phyloP scores from a whole-genome alignment of 1,140 invertebrate genomes.

The Patella vulgata region DNA sequence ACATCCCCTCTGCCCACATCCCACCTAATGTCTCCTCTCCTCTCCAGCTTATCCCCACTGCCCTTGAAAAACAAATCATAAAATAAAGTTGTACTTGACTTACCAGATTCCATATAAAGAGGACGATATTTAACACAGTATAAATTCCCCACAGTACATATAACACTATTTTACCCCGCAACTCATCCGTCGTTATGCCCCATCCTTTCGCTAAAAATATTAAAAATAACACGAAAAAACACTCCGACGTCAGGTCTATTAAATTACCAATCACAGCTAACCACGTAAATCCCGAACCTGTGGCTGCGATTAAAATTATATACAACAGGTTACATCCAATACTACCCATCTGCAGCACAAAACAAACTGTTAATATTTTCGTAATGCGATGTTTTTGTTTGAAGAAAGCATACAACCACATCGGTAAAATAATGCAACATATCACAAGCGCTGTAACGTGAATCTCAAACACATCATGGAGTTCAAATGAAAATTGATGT shows the following conservation, averaged over 20 bases:
- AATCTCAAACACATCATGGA: slow-evolving; percentile 87
- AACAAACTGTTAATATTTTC: slow-evolving; percentile 87
- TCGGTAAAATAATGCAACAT: slow-evolving; percentile 82
- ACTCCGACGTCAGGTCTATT: slow-evolving; percentile 90
- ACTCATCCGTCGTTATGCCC: slow-evolving; percentile 90
- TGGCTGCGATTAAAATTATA: slow-evolving; percentile 86
- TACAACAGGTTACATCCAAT: slow-evolving; percentile 89
- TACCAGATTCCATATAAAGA: slow-evolving; percentile 97
- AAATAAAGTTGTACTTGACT: slow-evolving; percentile 71
- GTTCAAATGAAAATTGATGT: slow-evolving; percentile 96
- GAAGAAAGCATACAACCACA: slow-evolving; percentile 89
- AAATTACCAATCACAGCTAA: slow-evolving; percentile 88
- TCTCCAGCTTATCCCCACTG: too few relatives aligned
- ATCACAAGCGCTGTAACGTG: slow-evolving; percentile 89
- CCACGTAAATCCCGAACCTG: slow-evolving; percentile 85
- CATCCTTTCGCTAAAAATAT: slow-evolving; percentile 95
- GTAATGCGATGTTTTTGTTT: slow-evolving; percentile 90
- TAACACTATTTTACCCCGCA: slow-evolving; percentile 85
- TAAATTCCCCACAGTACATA: slow-evolving; percentile 93
- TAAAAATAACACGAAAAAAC: slow-evolving; percentile 93
- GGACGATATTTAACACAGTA: slow-evolving; percentile 86
- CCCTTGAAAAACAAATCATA: too few relatives aligned
- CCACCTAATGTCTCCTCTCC: too few relatives aligned
- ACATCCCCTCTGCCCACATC: too few relatives aligned
- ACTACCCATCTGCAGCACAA: slow-evolving; percentile 85